phyloP scores from a whole-genome alignment of 2,113 vertebrate species.

The Blennius ocellaris region DNA sequence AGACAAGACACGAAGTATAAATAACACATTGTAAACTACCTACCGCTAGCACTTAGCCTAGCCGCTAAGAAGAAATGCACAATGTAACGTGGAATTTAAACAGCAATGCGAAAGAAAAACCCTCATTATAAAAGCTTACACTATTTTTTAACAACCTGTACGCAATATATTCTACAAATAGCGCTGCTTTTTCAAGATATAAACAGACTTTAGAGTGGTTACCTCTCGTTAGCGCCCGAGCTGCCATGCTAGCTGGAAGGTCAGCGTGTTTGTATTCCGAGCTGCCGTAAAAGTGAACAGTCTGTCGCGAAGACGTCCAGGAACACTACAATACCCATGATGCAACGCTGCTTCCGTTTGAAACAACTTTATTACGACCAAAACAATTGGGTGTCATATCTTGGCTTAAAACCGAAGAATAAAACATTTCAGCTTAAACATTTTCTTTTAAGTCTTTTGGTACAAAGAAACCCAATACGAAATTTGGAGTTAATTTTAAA shows the following conservation, averaged over 20 bases:
- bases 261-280: conserved; percentile 55
- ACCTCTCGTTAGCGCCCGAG: conserved; percentile 75
- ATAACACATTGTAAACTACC: not conserved
- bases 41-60: conserved; percentile 3
- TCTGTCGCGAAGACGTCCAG: not conserved
- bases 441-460: too few relatives aligned
- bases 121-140: too few relatives aligned
- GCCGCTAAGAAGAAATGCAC: not conserved
- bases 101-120: too few relatives aligned
- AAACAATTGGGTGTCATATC: not conserved
- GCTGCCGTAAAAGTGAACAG: conserved; percentile 17
- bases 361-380: conserved; percentile 61
- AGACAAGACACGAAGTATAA: not conserved
- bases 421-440: too few relatives aligned
- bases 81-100: not conserved
- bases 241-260: conserved; percentile 79
- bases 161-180: not conserved
- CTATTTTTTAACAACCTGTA: too few relatives aligned
- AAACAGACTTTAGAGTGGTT: not conserved
- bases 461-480: too few relatives aligned
- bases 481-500: too few relatives aligned
- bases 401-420: too few relatives aligned
- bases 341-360: not conserved
- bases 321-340: conserved; percentile 52
- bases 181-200: rapidly evolving